These are phyloP conservation scores for Schizopygopsis pylzovi DNA, from an alignment of 2,797 vertebrate species.

Conservation along the genomic window DNA sequence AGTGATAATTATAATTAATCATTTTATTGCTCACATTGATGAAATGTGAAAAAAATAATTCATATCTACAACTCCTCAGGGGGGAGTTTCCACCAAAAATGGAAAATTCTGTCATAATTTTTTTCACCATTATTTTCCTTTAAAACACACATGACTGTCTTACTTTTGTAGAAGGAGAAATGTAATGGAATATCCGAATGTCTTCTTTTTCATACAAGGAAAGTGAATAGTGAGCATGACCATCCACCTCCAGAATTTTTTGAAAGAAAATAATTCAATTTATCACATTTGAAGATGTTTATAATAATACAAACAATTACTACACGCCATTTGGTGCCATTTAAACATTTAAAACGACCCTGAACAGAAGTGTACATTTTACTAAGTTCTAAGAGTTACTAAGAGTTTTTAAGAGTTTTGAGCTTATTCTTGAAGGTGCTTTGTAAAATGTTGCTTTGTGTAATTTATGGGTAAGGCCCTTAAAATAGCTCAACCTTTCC, in stretches of 20 bases:
- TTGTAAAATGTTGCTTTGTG: conserved; percentile 5
- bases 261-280: not conserved
- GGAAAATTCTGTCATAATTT: not conserved
- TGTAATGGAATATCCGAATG: not conserved
- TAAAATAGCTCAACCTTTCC: not conserved
- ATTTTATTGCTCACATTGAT: conserved; percentile 3
- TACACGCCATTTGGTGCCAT: not conserved
- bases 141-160: not conserved
- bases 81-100: not conserved
- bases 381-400: not conserved
- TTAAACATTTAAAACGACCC: not conserved
- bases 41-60: not conserved
- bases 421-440: not conserved
- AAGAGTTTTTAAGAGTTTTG: too few relatives aligned
- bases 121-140: not conserved
- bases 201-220: too few relatives aligned
- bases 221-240: not conserved
- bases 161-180: too few relatives aligned
- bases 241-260: not conserved
- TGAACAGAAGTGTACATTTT: too few relatives aligned
- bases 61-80: not conserved
- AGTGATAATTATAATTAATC: not conserved
- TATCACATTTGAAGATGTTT: not conserved
- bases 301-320: not conserved
- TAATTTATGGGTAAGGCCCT: not conserved